A percentile compares a stretch with the other conserved stretches of the same genome.
These are phyloP conservation scores for Lamprologus ornatipinnis DNA, from an alignment of 2,113 vertebrate genomes.

Conservation along the genomic window DNA sequence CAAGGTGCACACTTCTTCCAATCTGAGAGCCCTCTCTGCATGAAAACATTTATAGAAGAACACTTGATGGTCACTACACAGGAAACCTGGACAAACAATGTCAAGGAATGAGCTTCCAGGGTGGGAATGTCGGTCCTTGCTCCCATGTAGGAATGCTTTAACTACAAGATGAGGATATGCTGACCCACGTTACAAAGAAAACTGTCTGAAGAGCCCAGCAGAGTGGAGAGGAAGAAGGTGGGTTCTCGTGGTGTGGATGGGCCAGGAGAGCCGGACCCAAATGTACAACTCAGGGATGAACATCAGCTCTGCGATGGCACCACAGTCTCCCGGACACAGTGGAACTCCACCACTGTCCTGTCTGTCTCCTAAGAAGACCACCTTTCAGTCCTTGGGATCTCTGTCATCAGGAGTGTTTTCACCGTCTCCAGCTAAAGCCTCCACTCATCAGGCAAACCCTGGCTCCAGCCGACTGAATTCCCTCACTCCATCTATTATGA, in stretches of 20 bases:
- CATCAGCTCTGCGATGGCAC: slow-evolving; percentile 44
- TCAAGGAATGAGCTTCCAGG: background rate
- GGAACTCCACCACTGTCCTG: slow-evolving; percentile 16
- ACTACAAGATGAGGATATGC: background rate
- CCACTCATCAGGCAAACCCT: background rate
- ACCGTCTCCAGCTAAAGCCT: background rate
- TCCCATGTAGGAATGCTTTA: background rate
- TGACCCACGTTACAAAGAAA: background rate
- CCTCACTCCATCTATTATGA: slow-evolving; percentile 50
- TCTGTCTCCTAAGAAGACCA: slow-evolving; percentile 32
- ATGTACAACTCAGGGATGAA: slow-evolving; percentile 56
- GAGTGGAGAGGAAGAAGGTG: background rate
- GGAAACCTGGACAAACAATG: background rate
- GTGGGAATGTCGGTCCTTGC: background rate
- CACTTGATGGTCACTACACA: background rate
- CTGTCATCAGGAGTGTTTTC: slow-evolving; percentile 43
- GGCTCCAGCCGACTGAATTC: background rate
- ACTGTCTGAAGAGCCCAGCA: background rate
- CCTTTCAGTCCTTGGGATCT: slow-evolving; percentile 43
- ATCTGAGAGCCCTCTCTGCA: background rate
- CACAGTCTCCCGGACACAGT: slow-evolving; percentile 38
- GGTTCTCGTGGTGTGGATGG: slow-evolving; percentile 18
- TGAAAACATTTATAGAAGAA: background rate
- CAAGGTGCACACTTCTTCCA: slow-evolving; percentile 46
- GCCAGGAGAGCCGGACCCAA: slow-evolving; percentile 23